Evolutionary conservation across 2,113 vertebrate genomes (phyloP).

Genomic region (Meriones unguiculatus): DNA sequence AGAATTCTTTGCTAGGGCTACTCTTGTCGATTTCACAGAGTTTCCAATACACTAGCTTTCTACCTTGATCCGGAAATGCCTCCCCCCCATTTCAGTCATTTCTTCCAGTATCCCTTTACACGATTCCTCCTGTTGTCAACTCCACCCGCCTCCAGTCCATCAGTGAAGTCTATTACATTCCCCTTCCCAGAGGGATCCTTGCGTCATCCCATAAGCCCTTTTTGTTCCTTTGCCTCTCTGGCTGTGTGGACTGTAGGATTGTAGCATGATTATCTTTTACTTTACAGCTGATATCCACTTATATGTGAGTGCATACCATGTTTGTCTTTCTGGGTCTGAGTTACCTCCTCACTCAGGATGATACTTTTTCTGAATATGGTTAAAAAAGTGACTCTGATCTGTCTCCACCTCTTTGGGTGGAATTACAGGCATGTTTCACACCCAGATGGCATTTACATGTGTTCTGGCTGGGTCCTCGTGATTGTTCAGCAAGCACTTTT

Average conservation of each 20-base stretch:
- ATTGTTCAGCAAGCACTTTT: not conserved
- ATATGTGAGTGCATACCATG: not conserved
- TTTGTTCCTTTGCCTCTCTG: not conserved
- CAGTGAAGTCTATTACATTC: not conserved
- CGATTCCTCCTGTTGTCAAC: not conserved
- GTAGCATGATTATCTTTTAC: not conserved
- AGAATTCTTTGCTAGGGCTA: not conserved
- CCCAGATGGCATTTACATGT: not conserved
- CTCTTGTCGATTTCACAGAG: not conserved
- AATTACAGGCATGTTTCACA: not conserved
- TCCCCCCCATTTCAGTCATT: not conserved
- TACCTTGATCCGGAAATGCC: not conserved
- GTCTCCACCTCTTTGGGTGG: not conserved
- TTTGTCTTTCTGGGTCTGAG: not conserved
- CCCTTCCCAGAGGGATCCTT: not conserved
- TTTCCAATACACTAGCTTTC: not conserved
- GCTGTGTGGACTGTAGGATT: not conserved
- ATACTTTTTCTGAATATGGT: not conserved
- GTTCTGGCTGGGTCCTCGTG: not conserved
- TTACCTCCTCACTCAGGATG: not conserved
- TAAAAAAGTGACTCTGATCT: not conserved
- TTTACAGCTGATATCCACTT: not conserved
- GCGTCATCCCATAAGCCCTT: not conserved
- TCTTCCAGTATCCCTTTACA: not conserved
- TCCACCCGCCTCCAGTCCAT: not conserved